Conservation (phyloP, 2,888 invertebrate genomes). For the Blastobasis adustella region DNA sequence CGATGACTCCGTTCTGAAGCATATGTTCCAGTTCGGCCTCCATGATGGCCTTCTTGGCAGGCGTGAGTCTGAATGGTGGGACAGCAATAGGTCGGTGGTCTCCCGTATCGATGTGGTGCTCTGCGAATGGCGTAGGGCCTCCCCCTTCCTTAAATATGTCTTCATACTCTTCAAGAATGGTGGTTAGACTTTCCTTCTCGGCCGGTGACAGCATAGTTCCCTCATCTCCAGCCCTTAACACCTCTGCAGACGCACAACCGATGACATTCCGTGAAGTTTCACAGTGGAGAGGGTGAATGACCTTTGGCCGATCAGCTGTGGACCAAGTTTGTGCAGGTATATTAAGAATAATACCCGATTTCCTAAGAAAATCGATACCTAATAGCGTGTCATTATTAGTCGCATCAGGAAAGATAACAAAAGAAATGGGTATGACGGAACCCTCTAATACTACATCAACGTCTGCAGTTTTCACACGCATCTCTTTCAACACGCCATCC, state of each 20-base stretch:
- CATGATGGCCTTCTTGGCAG: slow-evolving; percentile 14
- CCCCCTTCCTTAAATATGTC: slow-evolving; percentile 1
- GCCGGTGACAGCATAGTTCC: slow-evolving; percentile 2
- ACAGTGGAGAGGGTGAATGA: background rate
- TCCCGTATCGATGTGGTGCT: slow-evolving; percentile 12
- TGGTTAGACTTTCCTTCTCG: background rate
- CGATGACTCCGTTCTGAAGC: slow-evolving; percentile 29
- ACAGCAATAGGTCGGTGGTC: slow-evolving; percentile 24
- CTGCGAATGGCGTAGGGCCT: background rate
- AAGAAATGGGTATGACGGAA: background rate
- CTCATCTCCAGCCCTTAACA: slow-evolving; percentile 2
- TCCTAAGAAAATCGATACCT: slow-evolving; percentile 5
- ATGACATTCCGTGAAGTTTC: background rate
- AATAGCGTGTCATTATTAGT: slow-evolving; percentile 3
- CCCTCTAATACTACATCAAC: background rate
- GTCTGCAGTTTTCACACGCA: background rate
- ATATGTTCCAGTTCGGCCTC: slow-evolving; percentile 23
- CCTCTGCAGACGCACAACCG: slow-evolving; percentile 1
- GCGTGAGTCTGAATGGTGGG: slow-evolving; percentile 23
- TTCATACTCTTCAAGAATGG: slow-evolving; percentile 1
- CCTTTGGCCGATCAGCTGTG: background rate
- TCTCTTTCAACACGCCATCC: background rate
- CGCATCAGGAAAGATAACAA: slow-evolving; percentile 5
- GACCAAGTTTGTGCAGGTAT: background rate
- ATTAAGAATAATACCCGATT: background rate